These are phyloP conservation scores for Craniophora ligustri DNA, from an alignment of 2,888 invertebrate species.

Conservation along the genomic window DNA sequence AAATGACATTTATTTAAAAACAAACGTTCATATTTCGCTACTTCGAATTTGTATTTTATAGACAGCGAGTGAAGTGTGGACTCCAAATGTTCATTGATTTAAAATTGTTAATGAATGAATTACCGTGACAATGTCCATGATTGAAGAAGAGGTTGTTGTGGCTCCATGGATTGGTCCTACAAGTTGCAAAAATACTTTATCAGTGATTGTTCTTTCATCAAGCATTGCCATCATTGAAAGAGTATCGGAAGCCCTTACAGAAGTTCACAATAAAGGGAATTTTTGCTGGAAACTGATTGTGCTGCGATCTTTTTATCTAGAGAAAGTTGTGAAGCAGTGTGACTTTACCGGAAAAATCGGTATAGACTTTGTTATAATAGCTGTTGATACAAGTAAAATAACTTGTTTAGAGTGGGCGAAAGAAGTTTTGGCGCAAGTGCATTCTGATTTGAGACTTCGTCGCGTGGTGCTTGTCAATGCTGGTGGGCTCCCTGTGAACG, in stretches of 20 bases:
- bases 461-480: slow-evolving; percentile 81
- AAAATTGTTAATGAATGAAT: too few relatives aligned
- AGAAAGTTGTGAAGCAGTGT: slow-evolving; percentile 72
- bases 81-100: too few relatives aligned
- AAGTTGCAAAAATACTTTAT: slow-evolving; percentile 74
- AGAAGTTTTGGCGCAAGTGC: slow-evolving; percentile 73
- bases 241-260: slow-evolving; percentile 73
- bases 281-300: slow-evolving; percentile 78
- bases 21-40: too few relatives aligned
- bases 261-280: slow-evolving; percentile 72
- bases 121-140: slow-evolving; percentile 66
- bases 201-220: slow-evolving; percentile 76
- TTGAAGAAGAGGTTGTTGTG: slow-evolving; percentile 68
- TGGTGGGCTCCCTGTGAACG: slow-evolving; percentile 74
- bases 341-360: slow-evolving; percentile 74
- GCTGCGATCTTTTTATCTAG: slow-evolving; percentile 71
- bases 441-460: slow-evolving; percentile 77
- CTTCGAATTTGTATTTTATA: too few relatives aligned
- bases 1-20: too few relatives aligned
- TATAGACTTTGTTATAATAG: slow-evolving; percentile 80
- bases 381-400: slow-evolving; percentile 77
- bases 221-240: slow-evolving; percentile 76
- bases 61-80: too few relatives aligned
- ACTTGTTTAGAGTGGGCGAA: slow-evolving; percentile 81
- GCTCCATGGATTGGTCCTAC: slow-evolving; percentile 81